Conservation (phyloP, 64 coral and sea anemone species). For the Anthopleura sola region DNA sequence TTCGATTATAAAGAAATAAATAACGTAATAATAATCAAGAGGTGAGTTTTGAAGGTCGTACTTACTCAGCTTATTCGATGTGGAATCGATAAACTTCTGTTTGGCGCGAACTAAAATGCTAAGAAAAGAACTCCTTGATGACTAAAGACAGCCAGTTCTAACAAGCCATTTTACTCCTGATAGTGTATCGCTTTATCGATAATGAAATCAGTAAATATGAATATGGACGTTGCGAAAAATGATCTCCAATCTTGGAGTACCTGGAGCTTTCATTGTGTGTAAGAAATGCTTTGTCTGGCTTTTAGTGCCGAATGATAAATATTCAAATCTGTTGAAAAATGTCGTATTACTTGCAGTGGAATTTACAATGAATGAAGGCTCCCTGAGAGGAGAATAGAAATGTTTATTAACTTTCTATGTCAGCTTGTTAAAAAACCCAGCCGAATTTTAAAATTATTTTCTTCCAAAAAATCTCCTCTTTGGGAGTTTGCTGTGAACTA, state of each 20-base stretch:
- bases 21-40: neutral
- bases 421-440: neutral
- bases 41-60: neutral
- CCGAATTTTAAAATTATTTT: neutral
- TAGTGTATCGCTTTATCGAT: neutral
- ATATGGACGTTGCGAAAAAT: neutral
- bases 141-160: neutral
- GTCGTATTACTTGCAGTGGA: neutral
- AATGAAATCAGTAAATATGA: constrained; percentile 5
- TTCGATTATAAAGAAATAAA: neutral
- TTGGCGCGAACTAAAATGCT: neutral
- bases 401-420: neutral
- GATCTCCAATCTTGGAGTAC: neutral
- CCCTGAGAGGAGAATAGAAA: neutral
- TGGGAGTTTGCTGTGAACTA: neutral
- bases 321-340: neutral
- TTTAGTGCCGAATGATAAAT: neutral
- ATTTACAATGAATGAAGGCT: neutral
- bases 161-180: neutral
- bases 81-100: neutral
- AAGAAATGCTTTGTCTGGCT: constrained; percentile 1
- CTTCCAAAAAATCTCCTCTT: neutral
- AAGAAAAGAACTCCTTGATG: neutral
- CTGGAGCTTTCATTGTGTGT: neutral
- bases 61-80: neutral